phyloP scores from a whole-genome alignment of 2,888 invertebrate species.

The Eristalis pertinax region DNA sequence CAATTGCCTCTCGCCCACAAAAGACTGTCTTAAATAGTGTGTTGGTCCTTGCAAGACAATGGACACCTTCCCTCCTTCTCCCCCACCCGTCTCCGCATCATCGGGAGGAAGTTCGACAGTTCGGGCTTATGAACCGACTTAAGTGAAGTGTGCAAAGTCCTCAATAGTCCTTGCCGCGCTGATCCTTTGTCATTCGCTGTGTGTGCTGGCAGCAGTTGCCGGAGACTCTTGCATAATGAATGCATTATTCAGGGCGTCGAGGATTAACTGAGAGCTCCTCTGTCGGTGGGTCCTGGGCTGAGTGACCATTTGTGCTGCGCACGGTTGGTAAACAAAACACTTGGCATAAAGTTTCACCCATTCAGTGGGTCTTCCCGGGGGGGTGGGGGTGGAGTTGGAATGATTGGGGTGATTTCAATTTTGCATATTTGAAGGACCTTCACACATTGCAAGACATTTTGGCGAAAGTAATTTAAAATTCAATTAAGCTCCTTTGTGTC shows the following conservation, averaged over 20 bases:
- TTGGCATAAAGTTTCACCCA: slow-evolving; percentile 45
- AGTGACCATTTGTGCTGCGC: slow-evolving; percentile 62
- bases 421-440: slow-evolving; percentile 72
- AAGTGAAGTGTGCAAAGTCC: slow-evolving; percentile 63
- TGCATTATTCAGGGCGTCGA: slow-evolving; percentile 65
- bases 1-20: slow-evolving; percentile 61
- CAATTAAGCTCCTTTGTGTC: slow-evolving; percentile 72
- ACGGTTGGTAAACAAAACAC: slow-evolving; percentile 54
- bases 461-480: slow-evolving; percentile 73
- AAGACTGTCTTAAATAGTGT: slow-evolving; percentile 53
- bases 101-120: background rate
- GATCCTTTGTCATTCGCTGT: slow-evolving; percentile 55
- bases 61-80: background rate
- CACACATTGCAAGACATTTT: slow-evolving; percentile 70
- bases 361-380: background rate
- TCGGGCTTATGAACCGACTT: slow-evolving; percentile 3
- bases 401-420: slow-evolving; percentile 56
- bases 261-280: slow-evolving; percentile 55
- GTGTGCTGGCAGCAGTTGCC: background rate
- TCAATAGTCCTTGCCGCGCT: slow-evolving; percentile 38
- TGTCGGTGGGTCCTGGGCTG: slow-evolving; percentile 5
- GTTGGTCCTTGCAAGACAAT: slow-evolving; percentile 61
- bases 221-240: slow-evolving; percentile 71
- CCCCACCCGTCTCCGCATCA: background rate
- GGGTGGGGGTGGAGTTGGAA: background rate